A percentile compares a stretch with the other conserved stretches of the same genome.
These are phyloP conservation scores for Cecidostiba fungosa DNA, from an alignment of 2,888 invertebrate genomes.

Conservation along the genomic window DNA sequence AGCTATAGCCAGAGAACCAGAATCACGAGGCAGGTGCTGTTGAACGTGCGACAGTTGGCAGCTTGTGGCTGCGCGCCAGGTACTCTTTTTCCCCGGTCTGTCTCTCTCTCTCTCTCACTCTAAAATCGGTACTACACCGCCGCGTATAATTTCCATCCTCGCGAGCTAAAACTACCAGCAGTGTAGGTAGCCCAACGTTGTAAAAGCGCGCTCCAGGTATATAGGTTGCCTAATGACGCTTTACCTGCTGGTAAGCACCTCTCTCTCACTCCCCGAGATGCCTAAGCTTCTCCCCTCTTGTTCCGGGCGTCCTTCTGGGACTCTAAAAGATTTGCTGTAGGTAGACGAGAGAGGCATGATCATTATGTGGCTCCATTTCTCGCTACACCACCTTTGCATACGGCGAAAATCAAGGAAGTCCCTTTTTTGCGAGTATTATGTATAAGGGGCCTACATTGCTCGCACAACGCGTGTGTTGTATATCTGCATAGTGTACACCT, in stretches of 20 bases:
- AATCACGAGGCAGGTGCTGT: slow-evolving; percentile 44
- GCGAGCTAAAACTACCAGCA: slow-evolving; percentile 18
- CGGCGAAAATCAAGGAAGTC: slow-evolving; percentile 42
- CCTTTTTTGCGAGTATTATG: slow-evolving; percentile 40
- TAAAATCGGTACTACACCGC: slow-evolving; percentile 40
- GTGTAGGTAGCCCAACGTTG: slow-evolving; percentile 1
- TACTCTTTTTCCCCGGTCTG: slow-evolving; percentile 28
- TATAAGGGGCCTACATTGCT: slow-evolving; percentile 11
- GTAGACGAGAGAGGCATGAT: slow-evolving; percentile 16
- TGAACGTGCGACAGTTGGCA: slow-evolving; percentile 51
- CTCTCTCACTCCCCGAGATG: slow-evolving; percentile 8
- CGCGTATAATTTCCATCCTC: slow-evolving; percentile 44
- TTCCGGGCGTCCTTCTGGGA: slow-evolving; percentile 1
- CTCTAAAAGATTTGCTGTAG: slow-evolving; percentile 21
- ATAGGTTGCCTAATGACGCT: slow-evolving; percentile 52
- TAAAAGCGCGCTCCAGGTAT: slow-evolving; percentile 55
- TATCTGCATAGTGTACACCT: not conserved
- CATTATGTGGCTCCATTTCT: slow-evolving; percentile 38
- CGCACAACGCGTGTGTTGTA: not conserved
- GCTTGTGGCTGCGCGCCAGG: slow-evolving; percentile 46
- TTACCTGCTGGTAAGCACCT: slow-evolving; percentile 38
- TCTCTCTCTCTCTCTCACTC: slow-evolving; percentile 2
- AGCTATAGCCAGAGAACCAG: not conserved
- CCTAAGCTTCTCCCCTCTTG: slow-evolving; percentile 23
- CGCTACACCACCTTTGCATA: slow-evolving; percentile 42